These are phyloP conservation scores for Philypnodon macrostomus DNA, from an alignment of 2,797 vertebrate genomes.

Conservation along the genomic window DNA sequence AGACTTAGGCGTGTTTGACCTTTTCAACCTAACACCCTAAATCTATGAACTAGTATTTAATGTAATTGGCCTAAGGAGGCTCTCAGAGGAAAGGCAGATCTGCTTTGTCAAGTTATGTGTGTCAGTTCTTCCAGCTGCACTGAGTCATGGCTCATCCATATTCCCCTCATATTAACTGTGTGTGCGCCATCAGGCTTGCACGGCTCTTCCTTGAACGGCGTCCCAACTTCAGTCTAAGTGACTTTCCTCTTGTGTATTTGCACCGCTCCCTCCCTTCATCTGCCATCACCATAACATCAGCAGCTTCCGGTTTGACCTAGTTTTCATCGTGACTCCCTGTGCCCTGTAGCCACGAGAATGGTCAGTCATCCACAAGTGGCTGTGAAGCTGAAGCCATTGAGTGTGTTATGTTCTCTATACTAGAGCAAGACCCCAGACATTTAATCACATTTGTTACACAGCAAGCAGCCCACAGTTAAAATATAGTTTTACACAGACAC, in stretches of 20 bases:
- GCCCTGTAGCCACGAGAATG: conserved; percentile 17
- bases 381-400: no score
- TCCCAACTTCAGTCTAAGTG: conserved; percentile 27
- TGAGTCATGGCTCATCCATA: conserved; percentile 42
- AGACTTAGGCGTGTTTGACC: neutral
- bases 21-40: neutral
- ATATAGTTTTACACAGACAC: conserved; percentile 27
- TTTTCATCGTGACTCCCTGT: conserved; percentile 27
- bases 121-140: conserved; percentile 27
- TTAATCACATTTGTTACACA: conserved; percentile 14
- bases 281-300: conserved; percentile 40
- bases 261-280: conserved; percentile 25
- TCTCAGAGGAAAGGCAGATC: conserved; percentile 3
- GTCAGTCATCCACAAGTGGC: conserved; percentile 30
- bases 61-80: neutral
- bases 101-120: conserved; percentile 25
- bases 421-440: conserved; percentile 5
- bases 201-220: conserved; percentile 23
- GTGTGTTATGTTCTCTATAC: neutral
- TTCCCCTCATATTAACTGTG: conserved; percentile 26
- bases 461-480: conserved; percentile 11
- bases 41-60: neutral
- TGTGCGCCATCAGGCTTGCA: conserved; percentile 12
- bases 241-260: conserved; percentile 36
- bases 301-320: conserved; percentile 45